phyloP scores from a whole-genome alignment of 2,888 invertebrate genomes.

The Adelognathus sp. region DNA sequence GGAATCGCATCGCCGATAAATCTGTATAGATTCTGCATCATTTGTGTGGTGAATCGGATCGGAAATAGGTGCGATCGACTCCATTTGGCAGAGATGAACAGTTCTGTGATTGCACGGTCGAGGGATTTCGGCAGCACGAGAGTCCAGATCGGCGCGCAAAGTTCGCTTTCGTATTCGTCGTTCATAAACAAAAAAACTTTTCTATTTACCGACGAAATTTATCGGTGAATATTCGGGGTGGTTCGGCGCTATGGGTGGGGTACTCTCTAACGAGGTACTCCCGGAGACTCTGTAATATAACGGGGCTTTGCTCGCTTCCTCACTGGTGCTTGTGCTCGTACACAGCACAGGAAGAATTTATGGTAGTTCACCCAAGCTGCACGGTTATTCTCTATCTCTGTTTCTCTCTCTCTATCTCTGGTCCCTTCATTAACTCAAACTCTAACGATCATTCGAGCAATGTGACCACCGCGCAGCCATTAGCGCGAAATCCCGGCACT shows the following conservation, averaged over 20 bases:
- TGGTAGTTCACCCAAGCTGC: constrained; percentile 3
- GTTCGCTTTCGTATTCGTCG: constrained; percentile 2
- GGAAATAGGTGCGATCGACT: background rate
- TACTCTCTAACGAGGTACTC: constrained; percentile 10
- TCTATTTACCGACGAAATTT: constrained; percentile 47
- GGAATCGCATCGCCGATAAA: too few species aligned
- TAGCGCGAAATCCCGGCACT: constrained; percentile 2
- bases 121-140: constrained; percentile 25
- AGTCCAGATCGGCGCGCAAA: constrained; percentile 32
- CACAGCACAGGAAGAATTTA: constrained; percentile 4
- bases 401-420: background rate
- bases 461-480: constrained; percentile 16
- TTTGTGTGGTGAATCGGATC: background rate
- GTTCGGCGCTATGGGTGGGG: background rate
- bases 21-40: too few species aligned
- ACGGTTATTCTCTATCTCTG: background rate
- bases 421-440: constrained; percentile 14
- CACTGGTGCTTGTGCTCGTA: background rate
- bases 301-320: background rate
- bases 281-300: background rate
- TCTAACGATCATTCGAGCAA: constrained; percentile 20
- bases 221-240: constrained; percentile 37
- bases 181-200: constrained; percentile 59
- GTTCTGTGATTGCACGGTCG: background rate
- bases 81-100: background rate